These are phyloP conservation scores for Semibalanus balanoides DNA, from an alignment of 1,140 invertebrate species.

Conservation along the genomic window DNA sequence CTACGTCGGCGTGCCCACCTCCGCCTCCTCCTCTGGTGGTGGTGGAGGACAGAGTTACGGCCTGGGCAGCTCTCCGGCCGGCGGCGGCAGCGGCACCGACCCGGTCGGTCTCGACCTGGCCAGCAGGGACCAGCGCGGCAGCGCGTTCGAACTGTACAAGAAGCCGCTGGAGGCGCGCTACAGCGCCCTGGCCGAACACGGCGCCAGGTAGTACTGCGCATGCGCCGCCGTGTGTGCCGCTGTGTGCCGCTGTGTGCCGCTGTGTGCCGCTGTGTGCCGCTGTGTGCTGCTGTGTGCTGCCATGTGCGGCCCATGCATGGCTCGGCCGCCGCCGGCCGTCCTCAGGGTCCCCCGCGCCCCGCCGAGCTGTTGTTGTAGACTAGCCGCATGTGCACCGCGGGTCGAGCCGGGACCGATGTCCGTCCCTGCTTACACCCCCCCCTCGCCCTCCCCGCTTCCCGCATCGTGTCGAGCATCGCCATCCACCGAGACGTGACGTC, in stretches of 20 bases:
- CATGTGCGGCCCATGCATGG: background rate
- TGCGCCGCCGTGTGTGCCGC: too few relatives aligned
- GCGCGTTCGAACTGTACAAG: slow-evolving; percentile 85
- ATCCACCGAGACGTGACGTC: too few relatives aligned
- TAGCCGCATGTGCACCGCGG: background rate
- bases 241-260: too few relatives aligned
- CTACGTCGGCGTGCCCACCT: background rate
- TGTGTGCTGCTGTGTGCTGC: too few relatives aligned
- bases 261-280: too few relatives aligned
- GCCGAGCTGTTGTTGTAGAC: background rate
- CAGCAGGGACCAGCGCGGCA: slow-evolving; percentile 77
- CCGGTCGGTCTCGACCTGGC: slow-evolving; percentile 46
- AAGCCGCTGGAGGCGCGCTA: slow-evolving; percentile 47
- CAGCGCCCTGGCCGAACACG: background rate
- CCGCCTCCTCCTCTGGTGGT: too few relatives aligned
- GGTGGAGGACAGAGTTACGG: slow-evolving; percentile 36
- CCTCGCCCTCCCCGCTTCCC: background rate
- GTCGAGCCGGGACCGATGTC: too few relatives aligned
- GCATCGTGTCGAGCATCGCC: background rate
- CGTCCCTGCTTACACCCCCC: too few relatives aligned
- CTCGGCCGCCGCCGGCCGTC: background rate
- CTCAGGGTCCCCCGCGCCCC: background rate
- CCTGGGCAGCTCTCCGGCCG: slow-evolving; percentile 36
- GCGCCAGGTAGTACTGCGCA: slow-evolving; percentile 1
- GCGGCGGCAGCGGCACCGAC: background rate